Conservation (phyloP, 2,888 invertebrate species). For the Therioaphis trifolii region DNA sequence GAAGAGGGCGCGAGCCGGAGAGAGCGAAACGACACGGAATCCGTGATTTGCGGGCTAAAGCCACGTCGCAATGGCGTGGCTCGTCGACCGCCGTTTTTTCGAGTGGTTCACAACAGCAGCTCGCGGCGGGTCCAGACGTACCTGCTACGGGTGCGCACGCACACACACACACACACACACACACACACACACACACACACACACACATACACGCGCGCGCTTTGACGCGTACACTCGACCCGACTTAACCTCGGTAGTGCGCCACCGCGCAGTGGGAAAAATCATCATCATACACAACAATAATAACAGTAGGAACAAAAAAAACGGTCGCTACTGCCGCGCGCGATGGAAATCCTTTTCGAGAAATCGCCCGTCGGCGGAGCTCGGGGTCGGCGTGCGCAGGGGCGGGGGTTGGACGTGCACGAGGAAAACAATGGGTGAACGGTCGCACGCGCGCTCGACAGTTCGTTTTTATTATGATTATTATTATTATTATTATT, state of each 20-base stretch:
- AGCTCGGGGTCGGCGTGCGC: too few species aligned
- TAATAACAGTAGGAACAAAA: background rate
- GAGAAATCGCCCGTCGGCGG: too few species aligned
- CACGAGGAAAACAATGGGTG: background rate
- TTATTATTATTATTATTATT: background rate
- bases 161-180: too few species aligned
- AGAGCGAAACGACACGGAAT: background rate
- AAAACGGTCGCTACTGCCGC: background rate
- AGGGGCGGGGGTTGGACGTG: too few species aligned
- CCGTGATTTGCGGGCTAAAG: constrained; percentile 17
- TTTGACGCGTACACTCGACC: too few species aligned
- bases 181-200: too few species aligned
- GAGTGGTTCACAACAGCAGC: constrained; percentile 14
- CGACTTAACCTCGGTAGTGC: too few species aligned
- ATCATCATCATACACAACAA: background rate
- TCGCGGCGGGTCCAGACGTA: background rate
- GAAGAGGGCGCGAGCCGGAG: background rate
- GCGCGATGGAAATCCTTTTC: too few species aligned
- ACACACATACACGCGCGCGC: too few species aligned
- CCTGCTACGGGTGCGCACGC: background rate
- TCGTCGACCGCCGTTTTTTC: background rate
- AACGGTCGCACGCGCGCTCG: constrained; percentile 1
- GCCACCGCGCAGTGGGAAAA: background rate
- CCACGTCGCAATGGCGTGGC: too few species aligned
- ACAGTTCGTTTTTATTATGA: background rate